Evolutionary conservation across 37 sponge, comb jelly and placozoan genomes (phyloP).

Genomic region (Hormiphora californensis): DNA sequence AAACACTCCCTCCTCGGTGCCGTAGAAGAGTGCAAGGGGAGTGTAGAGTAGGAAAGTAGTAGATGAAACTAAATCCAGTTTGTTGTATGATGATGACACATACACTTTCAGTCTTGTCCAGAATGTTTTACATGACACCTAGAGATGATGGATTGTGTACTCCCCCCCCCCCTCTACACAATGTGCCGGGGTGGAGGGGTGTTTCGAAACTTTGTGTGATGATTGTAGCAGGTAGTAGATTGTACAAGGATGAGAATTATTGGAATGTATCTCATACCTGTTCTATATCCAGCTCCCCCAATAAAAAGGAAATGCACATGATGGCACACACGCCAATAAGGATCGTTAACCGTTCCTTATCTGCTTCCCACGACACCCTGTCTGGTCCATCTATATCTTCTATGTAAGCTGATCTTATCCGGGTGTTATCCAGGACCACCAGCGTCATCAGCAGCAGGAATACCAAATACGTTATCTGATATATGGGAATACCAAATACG

Average conservation of each 20-base stretch:
- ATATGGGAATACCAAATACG: not conserved
- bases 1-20: not conserved
- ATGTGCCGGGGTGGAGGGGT: too few species aligned
- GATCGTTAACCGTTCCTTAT: too few species aligned
- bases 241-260: too few species aligned
- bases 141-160: slow-evolving; percentile 61
- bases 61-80: not conserved
- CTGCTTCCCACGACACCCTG: too few species aligned
- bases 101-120: slow-evolving; percentile 30
- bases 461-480: slow-evolving; percentile 28
- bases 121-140: slow-evolving; percentile 53
- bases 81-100: not conserved
- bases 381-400: not conserved
- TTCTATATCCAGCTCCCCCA: too few species aligned
- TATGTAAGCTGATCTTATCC: not conserved
- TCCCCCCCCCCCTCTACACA: too few species aligned
- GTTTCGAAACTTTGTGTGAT: too few species aligned
- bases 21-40: not conserved
- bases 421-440: slow-evolving; percentile 36
- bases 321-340: too few species aligned
- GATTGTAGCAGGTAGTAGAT: too few species aligned
- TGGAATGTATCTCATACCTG: too few species aligned
- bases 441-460: not conserved
- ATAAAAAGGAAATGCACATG: too few species aligned
- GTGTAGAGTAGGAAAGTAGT: not conserved